These are phyloP conservation scores for Odontothrips loti DNA, from an alignment of 2,888 invertebrate species.

Conservation along the genomic window DNA sequence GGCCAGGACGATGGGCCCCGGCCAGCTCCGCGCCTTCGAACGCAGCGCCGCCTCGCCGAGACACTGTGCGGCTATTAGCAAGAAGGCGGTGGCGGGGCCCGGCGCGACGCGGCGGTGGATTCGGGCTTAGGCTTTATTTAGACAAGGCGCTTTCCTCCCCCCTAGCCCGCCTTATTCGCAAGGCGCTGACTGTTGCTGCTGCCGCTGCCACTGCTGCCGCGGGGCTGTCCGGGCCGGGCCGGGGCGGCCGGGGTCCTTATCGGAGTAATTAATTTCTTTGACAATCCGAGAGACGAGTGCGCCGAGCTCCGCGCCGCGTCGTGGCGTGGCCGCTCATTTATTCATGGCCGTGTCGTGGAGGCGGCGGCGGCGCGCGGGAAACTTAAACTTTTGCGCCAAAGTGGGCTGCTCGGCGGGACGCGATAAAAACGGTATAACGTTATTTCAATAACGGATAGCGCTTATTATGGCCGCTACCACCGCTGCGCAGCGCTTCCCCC, in stretches of 20 bases:
- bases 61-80: too few relatives aligned
- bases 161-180: too few relatives aligned
- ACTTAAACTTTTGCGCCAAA: not conserved
- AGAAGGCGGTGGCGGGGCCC: too few relatives aligned
- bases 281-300: not conserved
- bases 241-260: not conserved
- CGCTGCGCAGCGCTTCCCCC: not conserved
- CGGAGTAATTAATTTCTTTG: slow-evolving; percentile 17
- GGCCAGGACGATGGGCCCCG: too few relatives aligned
- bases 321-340: not conserved
- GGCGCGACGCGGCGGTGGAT: too few relatives aligned
- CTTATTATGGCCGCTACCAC: too few relatives aligned
- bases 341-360: not conserved
- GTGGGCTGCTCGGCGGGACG: not conserved
- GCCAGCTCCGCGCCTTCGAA: too few relatives aligned
- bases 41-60: too few relatives aligned
- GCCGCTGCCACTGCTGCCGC: not conserved
- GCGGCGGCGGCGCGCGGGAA: not conserved
- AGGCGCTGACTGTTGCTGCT: too few relatives aligned
- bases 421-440: not conserved
- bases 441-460: slow-evolving; percentile 3
- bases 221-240: not conserved
- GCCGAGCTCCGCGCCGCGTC: not conserved
- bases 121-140: not conserved
- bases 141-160: not conserved